A percentile compares a stretch with the other conserved stretches of the same genome.
These are phyloP conservation scores for Zaprionus nigranus DNA, from an alignment of 1,140 invertebrate genomes.

Conservation along the genomic window DNA sequence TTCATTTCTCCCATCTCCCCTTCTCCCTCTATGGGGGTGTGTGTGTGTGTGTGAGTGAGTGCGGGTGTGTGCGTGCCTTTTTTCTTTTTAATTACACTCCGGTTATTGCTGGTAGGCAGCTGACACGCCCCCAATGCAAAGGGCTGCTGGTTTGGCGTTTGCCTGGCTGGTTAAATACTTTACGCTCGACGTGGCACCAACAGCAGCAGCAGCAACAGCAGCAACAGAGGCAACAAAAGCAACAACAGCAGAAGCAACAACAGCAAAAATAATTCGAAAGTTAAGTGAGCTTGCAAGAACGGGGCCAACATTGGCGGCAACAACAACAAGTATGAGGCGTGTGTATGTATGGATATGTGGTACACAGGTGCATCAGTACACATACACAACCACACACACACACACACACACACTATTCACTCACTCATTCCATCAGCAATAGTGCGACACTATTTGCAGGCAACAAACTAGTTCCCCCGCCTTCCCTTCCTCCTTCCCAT, in stretches of 20 bases:
- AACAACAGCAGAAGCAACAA: not conserved
- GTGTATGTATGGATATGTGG: not conserved
- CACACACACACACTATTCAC: constrained; percentile 3
- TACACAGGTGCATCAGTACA: not conserved
- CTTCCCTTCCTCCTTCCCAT: no score
- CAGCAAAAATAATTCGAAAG: constrained; percentile 19
- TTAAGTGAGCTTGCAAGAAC: constrained; percentile 34
- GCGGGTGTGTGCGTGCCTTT: not conserved
- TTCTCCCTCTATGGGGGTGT: not conserved
- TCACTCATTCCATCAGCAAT: constrained; percentile 6
- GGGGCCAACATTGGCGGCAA: constrained; percentile 13
- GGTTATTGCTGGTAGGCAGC: constrained; percentile 7
- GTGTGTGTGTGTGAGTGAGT: no score
- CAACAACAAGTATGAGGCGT: constrained; percentile 26
- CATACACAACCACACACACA: not conserved
- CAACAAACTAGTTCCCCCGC: not conserved
- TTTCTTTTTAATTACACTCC: constrained; percentile 61
- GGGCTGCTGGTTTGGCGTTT: constrained; percentile 29
- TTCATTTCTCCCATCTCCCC: constrained; percentile 3
- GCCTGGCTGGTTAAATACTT: constrained; percentile 60
- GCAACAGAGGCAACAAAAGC: constrained; percentile 14
- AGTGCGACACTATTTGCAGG: constrained; percentile 34
- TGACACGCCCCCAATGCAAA: not conserved
- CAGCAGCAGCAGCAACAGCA: constrained; percentile 16
- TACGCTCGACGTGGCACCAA: constrained; percentile 53